Conservation (phyloP, 2,888 invertebrate species). For the Cantharis rufa region DNA sequence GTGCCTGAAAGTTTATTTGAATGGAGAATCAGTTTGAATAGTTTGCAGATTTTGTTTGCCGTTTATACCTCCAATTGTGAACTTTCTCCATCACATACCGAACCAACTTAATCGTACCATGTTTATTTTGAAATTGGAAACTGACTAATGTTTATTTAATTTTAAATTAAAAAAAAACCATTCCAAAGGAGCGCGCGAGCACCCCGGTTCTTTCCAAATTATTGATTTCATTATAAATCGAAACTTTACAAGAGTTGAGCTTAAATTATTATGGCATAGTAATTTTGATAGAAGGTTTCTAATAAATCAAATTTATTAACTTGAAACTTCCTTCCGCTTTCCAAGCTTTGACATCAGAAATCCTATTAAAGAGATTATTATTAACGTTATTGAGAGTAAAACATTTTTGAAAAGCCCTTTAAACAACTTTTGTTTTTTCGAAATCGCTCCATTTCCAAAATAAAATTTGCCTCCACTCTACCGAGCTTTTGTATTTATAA, state of each 20-base stretch:
- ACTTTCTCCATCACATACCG: conserved; percentile 7
- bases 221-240: background rate
- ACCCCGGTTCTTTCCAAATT: background rate
- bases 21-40: conserved; percentile 7
- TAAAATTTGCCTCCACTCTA: background rate
- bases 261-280: conserved; percentile 18
- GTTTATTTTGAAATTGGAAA: background rate
- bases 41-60: conserved; percentile 13
- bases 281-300: conserved; percentile 24
- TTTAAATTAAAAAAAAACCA: background rate
- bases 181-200: background rate
- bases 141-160: background rate
- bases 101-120: background rate
- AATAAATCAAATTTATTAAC: conserved; percentile 32
- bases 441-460: background rate
- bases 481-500: background rate
- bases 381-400: conserved; percentile 15
- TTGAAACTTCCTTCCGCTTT: conserved; percentile 25
- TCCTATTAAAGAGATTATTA: conserved; percentile 21
- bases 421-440: background rate
- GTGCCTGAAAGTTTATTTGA: conserved; percentile 4
- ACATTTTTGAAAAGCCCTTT: background rate
- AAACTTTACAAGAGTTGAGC: background rate
- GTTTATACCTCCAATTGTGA: conserved; percentile 7
- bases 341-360: conserved; percentile 18